Base-by-base conservation (phyloP, 2,797 vertebrate species). In the Petrocephalus schoutedeni region DNA sequence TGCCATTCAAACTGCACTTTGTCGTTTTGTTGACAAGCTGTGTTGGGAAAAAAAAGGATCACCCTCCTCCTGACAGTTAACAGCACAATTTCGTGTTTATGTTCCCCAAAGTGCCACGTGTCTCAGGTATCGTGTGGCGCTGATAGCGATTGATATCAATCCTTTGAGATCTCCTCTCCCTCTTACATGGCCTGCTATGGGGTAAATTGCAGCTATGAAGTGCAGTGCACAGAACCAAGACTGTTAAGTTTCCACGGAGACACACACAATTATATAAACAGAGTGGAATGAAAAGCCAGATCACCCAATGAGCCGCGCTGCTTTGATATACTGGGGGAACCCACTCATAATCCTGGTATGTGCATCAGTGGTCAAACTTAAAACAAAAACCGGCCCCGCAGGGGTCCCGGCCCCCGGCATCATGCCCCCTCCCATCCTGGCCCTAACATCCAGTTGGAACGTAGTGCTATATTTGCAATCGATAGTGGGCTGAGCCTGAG, bases 1-100 rank as follows among this genome's bases (percentile, higher is more conserved):
- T 21, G 6, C 7, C 2, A 4, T 83, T 83, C 19, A n/a, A 59
- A 56, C 10, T 10, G 12, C 5, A 56, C n/a, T 71, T 71, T 87
- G 61, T 61, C 2, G 21, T 80, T 36, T 23, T 41, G 32, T 49
- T 71, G 90, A 88, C 74, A 87, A 80, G 53, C 41, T 57, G n/a
- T 23, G 64, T 84, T 86, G 80, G 85, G 49, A 59, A 74, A 87
- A 9, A 57, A 57, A 84, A 16, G 21, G 82, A 84, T 41, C 45
- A 89, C 82, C 87, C 67, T 84, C 87, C 85, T 86, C 87, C 82
- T 88, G 85, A 89, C 88, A 88, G 88, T 87, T 83, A 85, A 82
- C 87, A 88, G 89, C 87, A 90, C 54, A 88, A 86, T 90, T 90
- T 59, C 32, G 85, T 87, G 84, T 54, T 74, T 87, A 41, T 84